These are phyloP conservation scores for Panulirus ornatus DNA, from an alignment of 1,140 invertebrate genomes.

Conservation along the genomic window DNA sequence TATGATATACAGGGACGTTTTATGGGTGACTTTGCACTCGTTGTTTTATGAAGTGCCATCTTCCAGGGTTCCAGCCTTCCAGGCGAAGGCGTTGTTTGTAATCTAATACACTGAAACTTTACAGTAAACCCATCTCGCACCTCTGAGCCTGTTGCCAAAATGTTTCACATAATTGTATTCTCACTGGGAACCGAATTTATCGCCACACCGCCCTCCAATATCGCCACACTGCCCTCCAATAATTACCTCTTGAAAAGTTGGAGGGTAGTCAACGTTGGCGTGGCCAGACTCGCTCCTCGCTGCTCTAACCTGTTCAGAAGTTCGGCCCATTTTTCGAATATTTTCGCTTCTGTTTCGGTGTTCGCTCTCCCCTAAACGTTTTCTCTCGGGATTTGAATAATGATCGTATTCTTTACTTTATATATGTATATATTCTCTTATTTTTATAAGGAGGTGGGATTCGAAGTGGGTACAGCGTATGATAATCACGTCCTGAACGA, in stretches of 20 bases:
- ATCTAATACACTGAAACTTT: too few relatives aligned
- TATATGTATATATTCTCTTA: too few relatives aligned
- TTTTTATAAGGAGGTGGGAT: too few relatives aligned
- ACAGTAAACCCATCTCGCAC: too few relatives aligned
- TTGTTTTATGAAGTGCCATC: too few relatives aligned
- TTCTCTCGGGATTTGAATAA: too few relatives aligned
- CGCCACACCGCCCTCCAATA: conserved; percentile 46
- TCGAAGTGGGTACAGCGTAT: too few relatives aligned
- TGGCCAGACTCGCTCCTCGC: background rate
- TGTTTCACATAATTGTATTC: conserved; percentile 41
- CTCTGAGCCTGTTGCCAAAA: background rate
- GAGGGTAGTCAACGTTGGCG: background rate
- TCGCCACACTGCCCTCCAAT: conserved; percentile 44
- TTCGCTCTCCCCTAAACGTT: background rate
- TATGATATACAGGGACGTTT: too few relatives aligned
- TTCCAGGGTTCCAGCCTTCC: too few relatives aligned
- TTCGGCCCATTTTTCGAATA: background rate
- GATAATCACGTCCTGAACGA: background rate
- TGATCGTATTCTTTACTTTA: too few relatives aligned
- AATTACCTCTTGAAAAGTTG: conserved; percentile 45
- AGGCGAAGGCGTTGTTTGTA: too few relatives aligned
- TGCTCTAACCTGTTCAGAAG: background rate
- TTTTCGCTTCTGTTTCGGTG: background rate
- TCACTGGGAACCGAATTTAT: conserved; percentile 20
- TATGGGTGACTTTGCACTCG: too few relatives aligned